phyloP scores from a whole-genome alignment of 2,113 vertebrate species.

The Pandion haliaetus region DNA sequence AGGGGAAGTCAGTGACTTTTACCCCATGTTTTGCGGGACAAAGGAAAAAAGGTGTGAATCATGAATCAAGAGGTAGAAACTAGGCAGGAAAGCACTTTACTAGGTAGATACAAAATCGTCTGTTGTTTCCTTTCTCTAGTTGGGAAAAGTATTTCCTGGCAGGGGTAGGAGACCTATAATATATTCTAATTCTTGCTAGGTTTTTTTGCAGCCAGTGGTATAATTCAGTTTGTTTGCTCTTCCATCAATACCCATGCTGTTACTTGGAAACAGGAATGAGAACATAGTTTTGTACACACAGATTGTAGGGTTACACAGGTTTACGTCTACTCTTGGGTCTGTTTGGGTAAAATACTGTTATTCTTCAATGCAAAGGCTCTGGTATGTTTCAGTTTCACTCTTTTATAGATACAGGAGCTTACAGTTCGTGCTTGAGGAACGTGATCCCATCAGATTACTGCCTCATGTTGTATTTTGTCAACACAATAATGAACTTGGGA shows the following conservation, averaged over 20 bases:
- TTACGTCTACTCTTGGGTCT: neutral
- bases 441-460: neutral
- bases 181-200: neutral
- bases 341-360: neutral
- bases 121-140: neutral
- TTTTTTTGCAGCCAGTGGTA: neutral
- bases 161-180: neutral
- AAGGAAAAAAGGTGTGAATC: neutral
- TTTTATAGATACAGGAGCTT: neutral
- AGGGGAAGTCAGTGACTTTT: neutral
- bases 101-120: neutral
- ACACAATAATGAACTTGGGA: neutral
- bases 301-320: neutral
- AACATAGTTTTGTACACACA: neutral
- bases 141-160: neutral
- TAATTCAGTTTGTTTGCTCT: neutral
- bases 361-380: neutral
- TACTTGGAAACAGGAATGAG: neutral
- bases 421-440: neutral
- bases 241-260: neutral
- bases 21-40: neutral
- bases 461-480: neutral
- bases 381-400: neutral
- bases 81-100: neutral
- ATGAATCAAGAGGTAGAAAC: neutral